Base-by-base conservation (phyloP, 2,113 vertebrate genomes). In the Nettapus auritus region DNA sequence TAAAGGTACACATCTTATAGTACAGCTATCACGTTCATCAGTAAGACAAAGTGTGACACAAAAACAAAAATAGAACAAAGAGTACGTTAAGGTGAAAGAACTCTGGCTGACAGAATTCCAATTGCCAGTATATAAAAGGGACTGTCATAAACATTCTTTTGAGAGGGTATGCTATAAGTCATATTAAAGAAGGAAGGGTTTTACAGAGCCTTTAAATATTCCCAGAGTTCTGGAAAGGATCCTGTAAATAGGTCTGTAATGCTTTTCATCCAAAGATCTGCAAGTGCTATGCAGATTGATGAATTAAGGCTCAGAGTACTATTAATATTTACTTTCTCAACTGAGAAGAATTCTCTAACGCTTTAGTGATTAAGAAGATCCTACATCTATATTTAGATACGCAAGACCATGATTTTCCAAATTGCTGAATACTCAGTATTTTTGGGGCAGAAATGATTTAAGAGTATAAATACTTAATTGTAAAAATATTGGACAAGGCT, bases 161-260 rank as follows among this genome's bases (percentile, higher is more conserved):
- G 52, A 88, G 48, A 88, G 26, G 3, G 0, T 40, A 48, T 90
- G 56, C 76, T 84, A 0, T n/a, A 77, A 90, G 73, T 82, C 38
- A 57, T 64, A 3, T 80, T 95, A 89, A 94, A 94, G 84, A 85
- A 88, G 55, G 53, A 77, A 53, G 36, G 33, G 26, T 4, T 88
- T 96, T 93, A 59, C 29, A 93, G 91, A 74, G 19, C 78, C 95
- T 79, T 92, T 89, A 88, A 82, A 88, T 86, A 89, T 89, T 91
- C 31, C 81, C 31, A 52, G 64, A 66, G 38, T 71, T 86, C 85
- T 82, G 67, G 79, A 89, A 88, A 84, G 88, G 67, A 64, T 81
- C 78, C 29, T 67, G 62, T 86, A 86, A 93, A 80, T 25, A 80
- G 55, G 84, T 4, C 33, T 59, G n/a, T 50, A 70, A 77, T 34